Evolutionary conservation across 1,140 invertebrate genomes (phyloP), one percentile per base, ranked within the genome.

Genomic region (Aphidius ervi): DNA sequence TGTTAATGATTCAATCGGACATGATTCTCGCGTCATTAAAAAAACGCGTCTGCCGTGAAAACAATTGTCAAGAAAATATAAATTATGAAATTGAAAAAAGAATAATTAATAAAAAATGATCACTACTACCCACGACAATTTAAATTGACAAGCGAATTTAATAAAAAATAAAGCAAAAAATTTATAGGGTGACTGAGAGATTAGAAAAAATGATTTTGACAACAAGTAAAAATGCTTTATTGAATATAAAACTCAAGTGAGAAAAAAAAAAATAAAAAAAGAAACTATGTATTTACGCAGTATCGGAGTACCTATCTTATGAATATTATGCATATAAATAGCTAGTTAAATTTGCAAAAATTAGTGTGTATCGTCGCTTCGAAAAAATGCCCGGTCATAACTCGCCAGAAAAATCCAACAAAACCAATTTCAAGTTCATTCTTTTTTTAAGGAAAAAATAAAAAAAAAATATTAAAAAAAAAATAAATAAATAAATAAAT

Each of bases 361-460:
- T 74, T 76, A 78, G 73, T 76, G 73, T 76, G 71, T 77, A 78
- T 67, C 65, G 69, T 76, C 74, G 75, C 75, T 78, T 77, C 71
- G 68, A 74, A 42, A 75, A 61, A 61, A 76, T 74, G 70, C 74
- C 72, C 74, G 74, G 67, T 77, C 73, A 77, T 76, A 76, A 78
- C 69, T 75, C 74, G 74, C 74, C 72, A 76, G 75, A 73, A 61
- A 58, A 68, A 73, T 70, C 68, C 70, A 59, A 66, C 10, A 54
- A 67, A 70, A 78, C 63, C 70, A 63, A 71, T 75, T 78, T 73
- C 73, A 75, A 77, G 73, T 77, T 78, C 70, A 76, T 75, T 78
- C 72, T 78, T 78, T 78, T 78, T 77, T 77, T 72, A 78, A 73
- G 68, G 64, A 71, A 74, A 73, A 70, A 70, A 31, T 31, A 31